A percentile compares a stretch with the other conserved stretches of the same genome.
Conservation (phyloP, 2,113 vertebrate species). For the Ascaphus truei region DNA sequence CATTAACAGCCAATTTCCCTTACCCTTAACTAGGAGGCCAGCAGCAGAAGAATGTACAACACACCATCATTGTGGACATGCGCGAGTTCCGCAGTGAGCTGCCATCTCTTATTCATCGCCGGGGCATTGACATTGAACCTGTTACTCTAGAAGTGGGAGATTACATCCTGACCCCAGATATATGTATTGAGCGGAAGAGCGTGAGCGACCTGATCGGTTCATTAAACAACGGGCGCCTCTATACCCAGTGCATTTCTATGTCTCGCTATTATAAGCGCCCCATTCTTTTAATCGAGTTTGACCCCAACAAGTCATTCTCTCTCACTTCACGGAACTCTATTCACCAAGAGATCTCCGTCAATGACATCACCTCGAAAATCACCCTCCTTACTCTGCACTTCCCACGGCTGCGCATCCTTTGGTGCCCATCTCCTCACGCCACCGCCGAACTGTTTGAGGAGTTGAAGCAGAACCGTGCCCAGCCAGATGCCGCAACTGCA, state of each 20-base stretch:
- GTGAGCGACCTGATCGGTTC: constrained; percentile 91
- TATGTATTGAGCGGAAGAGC: constrained; percentile 91
- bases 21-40: constrained; percentile 77
- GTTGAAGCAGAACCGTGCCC: constrained; percentile 72
- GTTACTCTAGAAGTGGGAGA: constrained; percentile 92
- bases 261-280: constrained; percentile 86
- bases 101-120: constrained; percentile 84
- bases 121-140: constrained; percentile 90
- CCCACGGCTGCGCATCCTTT: constrained; percentile 84
- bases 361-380: constrained; percentile 83
- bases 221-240: constrained; percentile 84
- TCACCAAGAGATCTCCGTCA: constrained; percentile 82
- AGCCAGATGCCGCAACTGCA: constrained; percentile 73
- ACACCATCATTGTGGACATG: constrained; percentile 87
- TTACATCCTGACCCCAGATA: constrained; percentile 89
- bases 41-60: constrained; percentile 64
- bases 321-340: constrained; percentile 72
- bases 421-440: constrained; percentile 88
- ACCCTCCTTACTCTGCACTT: constrained; percentile 91
- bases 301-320: constrained; percentile 85
- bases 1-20: too few species aligned
- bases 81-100: constrained; percentile 94
- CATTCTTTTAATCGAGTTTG: constrained; percentile 89
- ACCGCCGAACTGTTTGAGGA: constrained; percentile 89
- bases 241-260: constrained; percentile 87